Base-by-base conservation (phyloP, 2,888 invertebrate genomes). In the Epirrhoe alternata region DNA sequence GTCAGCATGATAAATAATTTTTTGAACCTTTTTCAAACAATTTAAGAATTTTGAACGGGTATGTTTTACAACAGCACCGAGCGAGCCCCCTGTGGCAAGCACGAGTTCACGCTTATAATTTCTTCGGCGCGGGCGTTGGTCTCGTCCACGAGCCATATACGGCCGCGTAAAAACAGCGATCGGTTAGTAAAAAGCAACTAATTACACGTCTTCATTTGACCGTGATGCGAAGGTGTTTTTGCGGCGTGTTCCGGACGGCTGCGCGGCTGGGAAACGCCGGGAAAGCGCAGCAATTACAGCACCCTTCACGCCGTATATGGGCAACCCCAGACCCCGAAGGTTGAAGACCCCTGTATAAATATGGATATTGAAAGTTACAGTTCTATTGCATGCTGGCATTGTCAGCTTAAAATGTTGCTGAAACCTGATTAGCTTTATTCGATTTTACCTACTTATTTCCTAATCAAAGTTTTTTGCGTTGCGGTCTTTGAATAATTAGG, bases 121-220 rank as follows among this genome's bases (percentile, higher is more conserved):
- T 86, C 79, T 82, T 84, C 82, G 83, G 84, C 85, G 83, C 88
- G 90, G 83, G 77, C 89, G 82, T 86, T 87, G 89, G 85, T 83
- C 76, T 78, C 73, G 75, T 80, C 80, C 80, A 76, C 76, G 74
- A 66, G 78, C 86, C 85, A 79, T 87, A 85, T 85, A 88, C 79
- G 87, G 86, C 65, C 57, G 77, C 76, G 87, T 89, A 87, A 59
- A 86, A 84, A 78, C 78, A 74, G 77, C 85, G 82, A 86, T 87
- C 81, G 79, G 75, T 80, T 78, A 63, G 75, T 68, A 90, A 92
- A 90, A 89, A 89, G 80, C 79, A 79, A 82, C 84, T 88, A 92
- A 92, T 92, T 89, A 89, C 90, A 88, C 76, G 86, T 90, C 90
- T 92, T 90, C 92, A 92, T 92, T 92, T 91, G 89, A 91, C 87